Conservation (phyloP, 1,140 invertebrate species). For the Thaumatotibia leucotreta region DNA sequence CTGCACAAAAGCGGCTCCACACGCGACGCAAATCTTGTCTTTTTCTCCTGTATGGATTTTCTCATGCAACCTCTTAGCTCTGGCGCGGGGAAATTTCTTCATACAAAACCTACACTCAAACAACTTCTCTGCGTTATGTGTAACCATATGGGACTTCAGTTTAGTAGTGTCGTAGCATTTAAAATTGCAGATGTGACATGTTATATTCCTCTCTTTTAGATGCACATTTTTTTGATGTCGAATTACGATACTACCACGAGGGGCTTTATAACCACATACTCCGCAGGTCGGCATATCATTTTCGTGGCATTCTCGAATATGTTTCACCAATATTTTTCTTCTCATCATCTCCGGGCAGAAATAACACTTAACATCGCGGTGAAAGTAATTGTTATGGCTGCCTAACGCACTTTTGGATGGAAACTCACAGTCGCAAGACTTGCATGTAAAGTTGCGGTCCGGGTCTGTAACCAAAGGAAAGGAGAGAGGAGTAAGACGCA, state of each 20-base stretch:
- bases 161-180: background rate
- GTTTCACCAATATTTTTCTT: background rate
- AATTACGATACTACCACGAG: background rate
- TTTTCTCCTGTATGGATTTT: slow-evolving; percentile 85
- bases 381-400: background rate
- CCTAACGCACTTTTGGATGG: background rate
- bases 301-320: background rate
- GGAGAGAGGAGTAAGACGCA: background rate
- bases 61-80: slow-evolving; percentile 78
- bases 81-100: slow-evolving; percentile 36
- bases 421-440: background rate
- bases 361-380: background rate
- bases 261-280: slow-evolving; percentile 10
- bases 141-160: background rate
- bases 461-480: background rate
- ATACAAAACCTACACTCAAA: background rate
- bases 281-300: slow-evolving; percentile 6
- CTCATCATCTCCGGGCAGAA: background rate
- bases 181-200: background rate
- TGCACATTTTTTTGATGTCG: slow-evolving; percentile 15
- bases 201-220: slow-evolving; percentile 18
- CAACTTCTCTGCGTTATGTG: background rate
- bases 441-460: background rate
- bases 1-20: slow-evolving; percentile 77
- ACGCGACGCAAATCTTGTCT: slow-evolving; percentile 83